Conservation (phyloP, 2,113 vertebrate species). For the Scomber japonicus region DNA sequence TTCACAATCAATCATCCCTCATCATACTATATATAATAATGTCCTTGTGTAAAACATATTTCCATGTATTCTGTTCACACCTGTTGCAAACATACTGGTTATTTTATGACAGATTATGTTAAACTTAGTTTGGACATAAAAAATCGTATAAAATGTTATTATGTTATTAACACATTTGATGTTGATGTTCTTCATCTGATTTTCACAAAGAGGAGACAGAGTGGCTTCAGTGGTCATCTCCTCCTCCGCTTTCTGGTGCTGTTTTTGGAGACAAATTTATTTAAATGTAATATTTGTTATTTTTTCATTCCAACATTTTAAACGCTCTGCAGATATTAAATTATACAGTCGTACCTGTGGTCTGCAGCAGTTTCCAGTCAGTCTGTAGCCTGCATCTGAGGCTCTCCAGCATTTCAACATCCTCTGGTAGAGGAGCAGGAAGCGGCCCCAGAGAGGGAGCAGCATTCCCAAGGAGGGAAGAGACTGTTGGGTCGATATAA, state of each 20-base stretch:
- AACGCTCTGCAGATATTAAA: neutral
- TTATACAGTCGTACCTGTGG: constrained; percentile 54
- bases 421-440: constrained; percentile 49
- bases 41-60: neutral
- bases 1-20: neutral
- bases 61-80: neutral
- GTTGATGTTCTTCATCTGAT: neutral
- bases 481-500: constrained; percentile 62
- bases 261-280: constrained; percentile 16
- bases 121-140: neutral
- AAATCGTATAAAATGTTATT: neutral
- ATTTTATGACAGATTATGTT: neutral
- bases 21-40: too few species aligned
- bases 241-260: constrained; percentile 58
- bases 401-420: constrained; percentile 71
- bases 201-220: neutral
- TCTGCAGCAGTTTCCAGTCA: constrained; percentile 79
- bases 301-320: neutral
- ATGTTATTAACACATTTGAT: neutral
- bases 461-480: constrained; percentile 77
- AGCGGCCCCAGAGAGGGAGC: constrained; percentile 68
- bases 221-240: constrained; percentile 27
- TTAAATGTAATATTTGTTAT: neutral
- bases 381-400: constrained; percentile 72
- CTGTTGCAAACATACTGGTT: neutral